Conservation (phyloP, 2,888 invertebrate genomes). For the Liposcelis brunnea region DNA sequence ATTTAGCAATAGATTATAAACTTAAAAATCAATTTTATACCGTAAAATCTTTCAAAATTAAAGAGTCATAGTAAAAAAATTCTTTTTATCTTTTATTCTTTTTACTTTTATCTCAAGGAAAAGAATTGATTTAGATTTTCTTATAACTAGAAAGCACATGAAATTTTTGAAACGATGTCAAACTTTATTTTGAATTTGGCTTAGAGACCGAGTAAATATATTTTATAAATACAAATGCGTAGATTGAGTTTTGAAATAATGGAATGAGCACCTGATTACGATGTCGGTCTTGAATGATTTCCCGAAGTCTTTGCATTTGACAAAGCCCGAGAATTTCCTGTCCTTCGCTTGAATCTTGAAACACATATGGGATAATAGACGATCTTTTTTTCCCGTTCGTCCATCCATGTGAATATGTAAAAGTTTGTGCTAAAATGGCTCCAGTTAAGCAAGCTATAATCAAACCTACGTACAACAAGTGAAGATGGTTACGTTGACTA, state of each 20-base stretch:
- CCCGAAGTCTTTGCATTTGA: slow-evolving; percentile 33
- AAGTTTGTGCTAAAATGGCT: slow-evolving; percentile 43
- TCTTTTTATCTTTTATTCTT: not conserved
- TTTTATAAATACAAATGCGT: too few species aligned
- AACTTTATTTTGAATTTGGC: not conserved
- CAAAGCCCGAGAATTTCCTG: slow-evolving; percentile 22
- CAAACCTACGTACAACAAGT: too few species aligned
- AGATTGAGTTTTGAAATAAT: too few species aligned
- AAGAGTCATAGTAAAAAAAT: not conserved
- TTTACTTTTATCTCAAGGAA: not conserved
- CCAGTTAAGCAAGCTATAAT: slow-evolving; percentile 24
- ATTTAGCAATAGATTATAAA: not conserved
- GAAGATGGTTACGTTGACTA: too few species aligned
- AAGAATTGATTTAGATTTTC: not conserved
- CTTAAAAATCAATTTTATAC: too few species aligned
- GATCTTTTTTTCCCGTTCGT: slow-evolving; percentile 43
- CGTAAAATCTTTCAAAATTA: not conserved
- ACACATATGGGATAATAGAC: not conserved
- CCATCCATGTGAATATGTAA: slow-evolving; percentile 64
- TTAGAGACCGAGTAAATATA: not conserved
- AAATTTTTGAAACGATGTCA: too few species aligned
- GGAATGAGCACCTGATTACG: slow-evolving; percentile 11
- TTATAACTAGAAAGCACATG: too few species aligned
- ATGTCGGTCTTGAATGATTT: slow-evolving; percentile 31
- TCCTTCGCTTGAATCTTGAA: slow-evolving; percentile 13